Conservation (phyloP, 1,140 invertebrate genomes). For the Zeugodacus cucurbitae region DNA sequence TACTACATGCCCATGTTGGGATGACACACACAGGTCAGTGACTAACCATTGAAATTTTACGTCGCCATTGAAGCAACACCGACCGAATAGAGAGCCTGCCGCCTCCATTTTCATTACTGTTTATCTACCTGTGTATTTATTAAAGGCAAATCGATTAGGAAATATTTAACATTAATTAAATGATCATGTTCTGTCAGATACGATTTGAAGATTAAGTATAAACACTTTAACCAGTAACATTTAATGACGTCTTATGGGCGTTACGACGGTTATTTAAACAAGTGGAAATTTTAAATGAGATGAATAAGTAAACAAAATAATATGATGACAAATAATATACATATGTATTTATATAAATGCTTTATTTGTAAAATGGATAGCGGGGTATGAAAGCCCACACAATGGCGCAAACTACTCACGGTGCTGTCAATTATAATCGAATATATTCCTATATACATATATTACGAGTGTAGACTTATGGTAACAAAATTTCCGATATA, state of each 20-base stretch:
- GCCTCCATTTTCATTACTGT: background rate
- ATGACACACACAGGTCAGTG: background rate
- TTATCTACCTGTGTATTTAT: background rate
- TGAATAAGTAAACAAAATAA: background rate
- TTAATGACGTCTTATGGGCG: background rate
- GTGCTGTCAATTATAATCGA: no score
- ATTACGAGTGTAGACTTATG: no score
- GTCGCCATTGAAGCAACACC: background rate
- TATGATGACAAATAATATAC: background rate
- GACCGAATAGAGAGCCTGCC: background rate
- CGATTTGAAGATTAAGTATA: background rate
- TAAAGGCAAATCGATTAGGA: background rate
- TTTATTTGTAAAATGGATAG: background rate
- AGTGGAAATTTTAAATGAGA: background rate
- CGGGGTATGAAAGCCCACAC: background rate
- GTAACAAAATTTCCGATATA: no score
- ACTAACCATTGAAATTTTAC: background rate
- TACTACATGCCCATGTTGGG: background rate
- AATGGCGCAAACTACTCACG: no score
- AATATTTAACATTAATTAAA: background rate
- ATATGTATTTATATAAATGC: background rate
- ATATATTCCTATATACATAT: no score
- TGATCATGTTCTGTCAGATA: constrained; percentile 18
- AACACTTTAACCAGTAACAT: background rate
- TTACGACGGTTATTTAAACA: background rate